Evolutionary conservation across 2,888 invertebrate species (phyloP).

Genomic region (Bellardia pandia): DNA sequence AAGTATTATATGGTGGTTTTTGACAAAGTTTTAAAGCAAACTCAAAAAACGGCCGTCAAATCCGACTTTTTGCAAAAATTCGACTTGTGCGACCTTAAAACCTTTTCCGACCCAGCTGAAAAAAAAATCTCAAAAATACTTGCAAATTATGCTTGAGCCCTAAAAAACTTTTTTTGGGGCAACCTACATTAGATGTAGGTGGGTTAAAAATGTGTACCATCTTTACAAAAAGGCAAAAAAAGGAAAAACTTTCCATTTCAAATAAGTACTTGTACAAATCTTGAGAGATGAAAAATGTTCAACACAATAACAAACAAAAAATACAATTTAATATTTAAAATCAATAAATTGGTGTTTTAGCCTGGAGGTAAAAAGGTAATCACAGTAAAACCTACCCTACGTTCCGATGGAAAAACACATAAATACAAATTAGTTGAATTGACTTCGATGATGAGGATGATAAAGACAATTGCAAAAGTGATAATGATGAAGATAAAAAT

Average conservation of each 20-base stretch:
- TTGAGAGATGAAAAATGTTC: not conserved
- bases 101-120: no score
- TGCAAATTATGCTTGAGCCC: no score
- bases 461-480: not conserved
- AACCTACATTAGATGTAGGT: not conserved
- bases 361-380: conserved; percentile 31
- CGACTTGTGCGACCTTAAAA: no score
- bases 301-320: not conserved
- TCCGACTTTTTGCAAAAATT: no score
- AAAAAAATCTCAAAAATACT: no score
- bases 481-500: conserved; percentile 14
- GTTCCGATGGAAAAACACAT: conserved; percentile 14
- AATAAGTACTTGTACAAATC: not conserved
- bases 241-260: not conserved
- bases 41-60: no score
- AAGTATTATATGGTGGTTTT: no score
- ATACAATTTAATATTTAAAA: not conserved
- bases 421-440: conserved; percentile 56
- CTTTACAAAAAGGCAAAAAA: not conserved
- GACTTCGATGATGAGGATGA: not conserved
- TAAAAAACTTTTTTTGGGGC: no score
- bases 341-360: not conserved
- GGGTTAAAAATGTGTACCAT: not conserved
- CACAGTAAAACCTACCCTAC: conserved; percentile 41
- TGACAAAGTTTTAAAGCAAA: no score